Conservation (phyloP, 2,888 invertebrate species). For the Ernsta delagoae region DNA sequence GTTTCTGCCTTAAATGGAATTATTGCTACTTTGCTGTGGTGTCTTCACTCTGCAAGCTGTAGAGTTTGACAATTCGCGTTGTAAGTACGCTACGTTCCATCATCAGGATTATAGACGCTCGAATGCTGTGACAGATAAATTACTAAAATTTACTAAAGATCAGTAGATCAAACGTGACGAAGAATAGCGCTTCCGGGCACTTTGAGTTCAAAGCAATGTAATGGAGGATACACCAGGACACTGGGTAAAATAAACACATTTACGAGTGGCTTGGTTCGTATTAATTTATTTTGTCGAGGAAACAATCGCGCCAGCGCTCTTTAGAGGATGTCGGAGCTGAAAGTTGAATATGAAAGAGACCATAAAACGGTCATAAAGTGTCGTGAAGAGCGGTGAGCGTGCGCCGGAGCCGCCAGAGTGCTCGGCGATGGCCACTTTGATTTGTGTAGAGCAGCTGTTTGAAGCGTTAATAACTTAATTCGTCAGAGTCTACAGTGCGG, state of each 20-base stretch:
- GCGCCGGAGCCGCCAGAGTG: slow-evolving; percentile 58
- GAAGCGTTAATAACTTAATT: slow-evolving; percentile 83
- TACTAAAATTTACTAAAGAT: slow-evolving; percentile 56
- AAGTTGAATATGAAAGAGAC: slow-evolving; percentile 77
- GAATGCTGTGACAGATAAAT: slow-evolving; percentile 61
- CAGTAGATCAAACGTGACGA: slow-evolving; percentile 66
- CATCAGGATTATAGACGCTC: slow-evolving; percentile 44
- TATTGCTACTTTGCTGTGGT: slow-evolving; percentile 58
- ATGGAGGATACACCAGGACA: slow-evolving; percentile 60
- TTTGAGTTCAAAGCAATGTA: slow-evolving; percentile 66
- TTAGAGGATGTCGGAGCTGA: slow-evolving; percentile 56
- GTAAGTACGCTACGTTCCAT: slow-evolving; percentile 38
- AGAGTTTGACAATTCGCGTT: slow-evolving; percentile 54
- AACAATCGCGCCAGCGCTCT: slow-evolving; percentile 65
- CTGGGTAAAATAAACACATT: slow-evolving; percentile 67
- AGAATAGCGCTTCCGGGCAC: slow-evolving; percentile 57
- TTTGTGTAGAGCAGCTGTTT: slow-evolving; percentile 82
- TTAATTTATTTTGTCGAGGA: slow-evolving; percentile 77
- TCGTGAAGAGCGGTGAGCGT: slow-evolving; percentile 57
- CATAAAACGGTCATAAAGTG: slow-evolving; percentile 79
- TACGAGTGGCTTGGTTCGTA: slow-evolving; percentile 49
- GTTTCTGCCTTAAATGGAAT: slow-evolving; percentile 57
- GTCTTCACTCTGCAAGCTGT: slow-evolving; percentile 41
- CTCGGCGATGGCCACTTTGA: slow-evolving; percentile 73
- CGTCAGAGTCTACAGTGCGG: slow-evolving; percentile 78